These are phyloP conservation scores for Poecilia gillii DNA, from an alignment of 2,797 vertebrate species.

Conservation along the genomic window DNA sequence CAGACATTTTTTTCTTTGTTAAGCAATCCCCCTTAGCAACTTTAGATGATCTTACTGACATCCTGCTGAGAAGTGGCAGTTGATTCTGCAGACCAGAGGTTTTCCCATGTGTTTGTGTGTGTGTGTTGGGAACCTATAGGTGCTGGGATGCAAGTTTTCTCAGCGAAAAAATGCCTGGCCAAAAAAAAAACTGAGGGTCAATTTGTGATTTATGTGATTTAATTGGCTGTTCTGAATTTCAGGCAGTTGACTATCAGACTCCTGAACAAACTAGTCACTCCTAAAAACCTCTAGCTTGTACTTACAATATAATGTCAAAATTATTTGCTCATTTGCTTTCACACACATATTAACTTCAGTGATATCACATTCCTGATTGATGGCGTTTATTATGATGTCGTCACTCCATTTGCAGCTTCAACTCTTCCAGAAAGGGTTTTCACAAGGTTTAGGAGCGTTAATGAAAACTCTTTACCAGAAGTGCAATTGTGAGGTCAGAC, in stretches of 20 bases:
- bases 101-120: neutral
- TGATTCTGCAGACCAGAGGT: neutral
- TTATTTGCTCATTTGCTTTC: neutral
- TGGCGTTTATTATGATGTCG: neutral
- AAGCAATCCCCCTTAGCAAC: slow-evolving; percentile 5
- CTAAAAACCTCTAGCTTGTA: neutral
- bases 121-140: neutral
- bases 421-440: neutral
- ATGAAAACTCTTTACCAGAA: neutral
- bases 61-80: neutral
- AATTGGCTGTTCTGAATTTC: neutral
- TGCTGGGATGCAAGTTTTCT: neutral
- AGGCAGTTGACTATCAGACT: neutral
- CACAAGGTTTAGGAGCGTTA: neutral
- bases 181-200: neutral
- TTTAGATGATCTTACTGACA: slow-evolving; percentile 1
- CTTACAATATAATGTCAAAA: neutral
- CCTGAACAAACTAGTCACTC: neutral
- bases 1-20: neutral
- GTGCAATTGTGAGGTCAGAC: neutral
- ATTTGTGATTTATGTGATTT: neutral
- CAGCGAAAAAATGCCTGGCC: neutral
- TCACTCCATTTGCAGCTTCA: neutral
- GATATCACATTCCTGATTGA: neutral
- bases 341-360: neutral